Evolutionary conservation across 1,140 invertebrate genomes (phyloP).

Genomic region (Anastrepha obliqua): DNA sequence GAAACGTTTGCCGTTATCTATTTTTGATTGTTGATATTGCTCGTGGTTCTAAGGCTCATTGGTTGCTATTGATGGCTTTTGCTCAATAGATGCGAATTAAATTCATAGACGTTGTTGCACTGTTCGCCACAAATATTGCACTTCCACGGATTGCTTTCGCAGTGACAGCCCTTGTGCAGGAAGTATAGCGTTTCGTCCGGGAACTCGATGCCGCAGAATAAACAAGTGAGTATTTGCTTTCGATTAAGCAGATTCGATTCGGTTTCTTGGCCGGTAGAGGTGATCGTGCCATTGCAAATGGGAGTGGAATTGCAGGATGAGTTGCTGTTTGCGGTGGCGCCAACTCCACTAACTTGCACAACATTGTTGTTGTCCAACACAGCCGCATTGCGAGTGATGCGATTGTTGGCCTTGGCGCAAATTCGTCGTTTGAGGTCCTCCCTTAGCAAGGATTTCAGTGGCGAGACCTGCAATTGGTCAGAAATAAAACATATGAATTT

Average conservation of each 20-base stretch:
- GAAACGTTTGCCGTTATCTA: not conserved
- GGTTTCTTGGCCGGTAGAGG: constrained; percentile 78
- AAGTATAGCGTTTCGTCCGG: constrained; percentile 96
- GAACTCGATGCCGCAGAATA: constrained; percentile 95
- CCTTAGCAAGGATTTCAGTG: constrained; percentile 86
- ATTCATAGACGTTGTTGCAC: constrained; percentile 95
- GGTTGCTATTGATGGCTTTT: constrained; percentile 88
- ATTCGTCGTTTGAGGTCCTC: constrained; percentile 87
- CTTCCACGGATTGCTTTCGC: constrained; percentile 97
- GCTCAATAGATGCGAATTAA: constrained; percentile 96
- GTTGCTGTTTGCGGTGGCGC: constrained; percentile 58
- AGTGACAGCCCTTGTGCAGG: constrained; percentile 97
- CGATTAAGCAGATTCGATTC: constrained; percentile 74
- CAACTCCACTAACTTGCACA: constrained; percentile 53
- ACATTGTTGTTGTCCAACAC: constrained; percentile 69
- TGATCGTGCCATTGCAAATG: constrained; percentile 79
- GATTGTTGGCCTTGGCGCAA: constrained; percentile 78
- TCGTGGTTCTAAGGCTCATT: constrained; percentile 62
- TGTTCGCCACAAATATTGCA: constrained; percentile 97
- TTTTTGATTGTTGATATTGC: constrained; percentile 35
- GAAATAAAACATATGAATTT: no score
- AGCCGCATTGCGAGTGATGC: constrained; percentile 73
- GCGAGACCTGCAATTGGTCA: constrained; percentile 81
- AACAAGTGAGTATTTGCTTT: constrained; percentile 81
- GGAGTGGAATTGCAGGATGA: constrained; percentile 69